Evolutionary conservation across 2,888 invertebrate genomes (phyloP), one percentile per base, ranked within the genome.

Genomic region (Oscheius onirici): DNA sequence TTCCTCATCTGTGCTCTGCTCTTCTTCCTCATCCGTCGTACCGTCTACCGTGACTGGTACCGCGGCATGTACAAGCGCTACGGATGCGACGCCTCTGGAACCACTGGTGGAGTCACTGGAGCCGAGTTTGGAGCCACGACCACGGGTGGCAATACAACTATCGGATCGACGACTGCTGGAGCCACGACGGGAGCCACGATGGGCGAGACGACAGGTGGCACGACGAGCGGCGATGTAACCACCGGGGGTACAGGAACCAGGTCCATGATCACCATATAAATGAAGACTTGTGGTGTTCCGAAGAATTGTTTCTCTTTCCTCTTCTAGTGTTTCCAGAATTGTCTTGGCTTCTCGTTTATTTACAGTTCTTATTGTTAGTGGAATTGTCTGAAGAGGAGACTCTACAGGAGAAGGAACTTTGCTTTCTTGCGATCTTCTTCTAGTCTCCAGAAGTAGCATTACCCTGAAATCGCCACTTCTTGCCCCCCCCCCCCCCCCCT

Each of bases 51-150:
- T 15, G 54, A 68, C 44, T 68, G 68, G 68, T 77, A 77, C 51
- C 74, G 74, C 17, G 76, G 76, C 74, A 74, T 77, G 76, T 77
- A 72, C 69, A 77, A 74, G 60, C 69, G 76, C 15, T 77, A 77
- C 55, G 72, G 74, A 43, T 74, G 74, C 46, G 76, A 77, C 43
- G 72, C 60, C 0, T 77, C 76, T 46, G 63, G 63, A 24, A 63
- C 63, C 0, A 63, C 63, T 17, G 63, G 63, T 28, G 63, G 63
- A 15, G 20, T 28, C 3, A 63, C 63, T 8, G 63, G 63, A 46
- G 51, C 49, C 2, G 63, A 26, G 11, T 63, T 63, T 34, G 63
- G 63, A 15, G 17, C 24, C 24, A 63, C 63, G 3, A 63, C 63
- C 20, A 28, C 28, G 0, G 63, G 49, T 17, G 63, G 63, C 10